A percentile compares a stretch with the other conserved stretches of the same genome.
Evolutionary conservation across 2,888 invertebrate species (phyloP).

Genomic region (Rutpela maculata): DNA sequence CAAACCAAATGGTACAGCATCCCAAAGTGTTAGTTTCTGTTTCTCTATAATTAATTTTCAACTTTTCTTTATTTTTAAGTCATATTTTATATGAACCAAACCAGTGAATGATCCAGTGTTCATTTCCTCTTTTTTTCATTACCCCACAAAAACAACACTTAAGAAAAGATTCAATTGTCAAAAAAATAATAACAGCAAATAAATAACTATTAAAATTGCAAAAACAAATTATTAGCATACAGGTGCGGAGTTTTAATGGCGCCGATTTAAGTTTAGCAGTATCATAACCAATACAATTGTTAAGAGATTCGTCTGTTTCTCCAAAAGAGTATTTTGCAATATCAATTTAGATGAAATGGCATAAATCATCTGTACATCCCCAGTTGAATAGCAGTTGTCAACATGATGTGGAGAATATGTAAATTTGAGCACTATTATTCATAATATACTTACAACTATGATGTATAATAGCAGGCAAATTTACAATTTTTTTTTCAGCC

Average conservation of each 20-base stretch:
- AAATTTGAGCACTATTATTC: neutral
- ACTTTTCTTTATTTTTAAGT: neutral
- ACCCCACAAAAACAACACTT: slow-evolving; percentile 4
- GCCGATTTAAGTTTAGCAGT: neutral
- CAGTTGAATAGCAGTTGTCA: neutral
- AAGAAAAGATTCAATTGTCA: neutral
- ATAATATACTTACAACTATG: neutral
- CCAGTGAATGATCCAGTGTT: neutral
- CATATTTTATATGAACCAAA: neutral
- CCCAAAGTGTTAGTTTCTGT: neutral
- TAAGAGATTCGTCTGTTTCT: neutral
- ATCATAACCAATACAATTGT: neutral
- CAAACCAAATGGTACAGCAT: neutral
- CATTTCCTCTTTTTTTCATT: neutral
- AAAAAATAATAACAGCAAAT: slow-evolving; percentile 3
- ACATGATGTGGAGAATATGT: neutral
- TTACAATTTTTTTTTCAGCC: neutral
- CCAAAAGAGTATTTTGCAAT: neutral
- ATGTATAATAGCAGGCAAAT: too few relatives aligned
- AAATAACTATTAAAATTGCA: neutral
- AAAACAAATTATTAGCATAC: neutral
- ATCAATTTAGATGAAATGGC: neutral
- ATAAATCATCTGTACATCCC: too few relatives aligned
- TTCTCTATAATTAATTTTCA: neutral
- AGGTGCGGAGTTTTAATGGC: neutral